Percentiles rank a stretch among this genome's conserved stretches.
Evolutionary conservation across 2,797 vertebrate species (phyloP).

Genomic region (Gallinago solitaria): DNA sequence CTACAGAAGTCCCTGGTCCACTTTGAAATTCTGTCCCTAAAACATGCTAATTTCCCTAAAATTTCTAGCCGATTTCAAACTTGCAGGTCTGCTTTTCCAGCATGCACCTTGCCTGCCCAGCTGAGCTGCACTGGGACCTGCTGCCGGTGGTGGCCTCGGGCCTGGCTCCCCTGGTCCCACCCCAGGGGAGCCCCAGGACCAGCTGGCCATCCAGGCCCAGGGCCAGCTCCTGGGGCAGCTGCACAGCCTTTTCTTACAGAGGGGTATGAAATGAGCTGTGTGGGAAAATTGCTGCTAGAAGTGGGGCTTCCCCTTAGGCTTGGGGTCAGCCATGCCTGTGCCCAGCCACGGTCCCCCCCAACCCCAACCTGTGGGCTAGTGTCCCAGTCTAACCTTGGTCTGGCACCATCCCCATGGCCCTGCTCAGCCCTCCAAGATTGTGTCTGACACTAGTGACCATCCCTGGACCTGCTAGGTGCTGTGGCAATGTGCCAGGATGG

Average conservation of each 20-base stretch:
- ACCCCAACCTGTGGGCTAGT: not conserved
- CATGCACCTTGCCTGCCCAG: accelerated
- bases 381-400: not conserved
- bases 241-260: not conserved
- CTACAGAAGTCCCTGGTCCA: not conserved
- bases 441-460: not conserved
- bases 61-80: not conserved
- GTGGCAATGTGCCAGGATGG: not conserved
- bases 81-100: not conserved
- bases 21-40: not conserved
- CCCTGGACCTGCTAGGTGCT: accelerated
- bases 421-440: not conserved
- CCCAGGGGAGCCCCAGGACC: not conserved
- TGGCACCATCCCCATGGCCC: too few species aligned
- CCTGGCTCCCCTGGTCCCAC: accelerated
- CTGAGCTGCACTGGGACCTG: not conserved
- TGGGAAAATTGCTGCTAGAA: not conserved
- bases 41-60: not conserved
- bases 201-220: accelerated
- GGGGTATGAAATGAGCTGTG: not conserved
- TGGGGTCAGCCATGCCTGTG: not conserved
- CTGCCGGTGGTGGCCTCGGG: not conserved
- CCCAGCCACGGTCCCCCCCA: accelerated
- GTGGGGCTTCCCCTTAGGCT: not conserved
- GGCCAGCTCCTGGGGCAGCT: conserved; percentile 1